Conservation (phyloP, 2,888 invertebrate species). For the Cephus spinipes region DNA sequence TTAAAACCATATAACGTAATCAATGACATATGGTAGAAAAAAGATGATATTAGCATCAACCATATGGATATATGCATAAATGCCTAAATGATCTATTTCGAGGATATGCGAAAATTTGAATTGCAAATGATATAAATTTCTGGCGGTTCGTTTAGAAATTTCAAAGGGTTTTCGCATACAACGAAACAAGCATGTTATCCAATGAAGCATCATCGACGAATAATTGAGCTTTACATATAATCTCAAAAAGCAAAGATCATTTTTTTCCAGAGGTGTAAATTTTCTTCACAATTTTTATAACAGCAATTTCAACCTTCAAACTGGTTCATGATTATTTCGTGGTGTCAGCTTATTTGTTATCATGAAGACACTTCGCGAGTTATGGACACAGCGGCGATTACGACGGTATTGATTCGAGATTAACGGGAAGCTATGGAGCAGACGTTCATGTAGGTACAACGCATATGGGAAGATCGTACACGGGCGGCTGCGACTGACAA, state of each 20-base stretch:
- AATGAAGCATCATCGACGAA: too few species aligned
- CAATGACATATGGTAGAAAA: neutral
- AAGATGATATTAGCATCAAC: neutral
- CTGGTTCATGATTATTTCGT: neutral
- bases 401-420: conserved; percentile 33
- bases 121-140: too few species aligned
- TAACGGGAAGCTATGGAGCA: conserved; percentile 28
- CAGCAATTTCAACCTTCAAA: neutral
- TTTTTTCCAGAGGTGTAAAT: neutral
- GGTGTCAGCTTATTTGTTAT: neutral
- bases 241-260: neutral
- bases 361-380: neutral
- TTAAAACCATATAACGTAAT: neutral
- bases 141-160: too few species aligned
- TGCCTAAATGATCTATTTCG: too few species aligned
- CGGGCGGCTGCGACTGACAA: conserved; percentile 2
- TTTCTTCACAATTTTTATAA: neutral
- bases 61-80: neutral
- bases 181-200: neutral
- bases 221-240: neutral
- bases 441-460: conserved; percentile 1
- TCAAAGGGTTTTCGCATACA: neutral
- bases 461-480: neutral
- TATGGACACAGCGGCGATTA: conserved; percentile 22
- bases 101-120: too few species aligned